Percentiles rank a stretch among this genome's conserved stretches.
Evolutionary conservation across 1,140 invertebrate species (phyloP).

Genomic region (Gonatopus flavifemur): DNA sequence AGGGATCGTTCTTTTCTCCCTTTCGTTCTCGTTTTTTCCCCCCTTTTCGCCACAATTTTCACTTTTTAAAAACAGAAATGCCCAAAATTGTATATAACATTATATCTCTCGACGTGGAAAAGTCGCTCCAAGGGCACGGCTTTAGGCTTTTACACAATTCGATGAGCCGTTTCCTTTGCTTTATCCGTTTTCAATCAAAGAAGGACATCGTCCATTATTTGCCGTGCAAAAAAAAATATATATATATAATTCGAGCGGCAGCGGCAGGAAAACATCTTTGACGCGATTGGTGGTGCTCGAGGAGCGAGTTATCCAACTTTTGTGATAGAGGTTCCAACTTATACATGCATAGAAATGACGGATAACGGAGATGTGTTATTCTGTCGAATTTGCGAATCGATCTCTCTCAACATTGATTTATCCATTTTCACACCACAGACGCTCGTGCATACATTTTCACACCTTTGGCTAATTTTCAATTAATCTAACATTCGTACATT

Average conservation of each 20-base stretch:
- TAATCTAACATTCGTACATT: too few relatives aligned
- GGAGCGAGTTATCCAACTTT: conserved; percentile 13
- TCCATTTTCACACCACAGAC: conserved; percentile 5
- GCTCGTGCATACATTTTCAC: conserved; percentile 12
- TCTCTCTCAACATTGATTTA: conserved; percentile 47
- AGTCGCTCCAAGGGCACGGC: conserved; percentile 9
- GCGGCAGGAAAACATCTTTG: background rate
- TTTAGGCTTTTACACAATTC: too few relatives aligned
- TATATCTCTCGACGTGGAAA: conserved; percentile 23
- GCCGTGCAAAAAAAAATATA: too few relatives aligned
- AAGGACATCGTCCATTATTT: too few relatives aligned
- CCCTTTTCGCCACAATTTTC: conserved; percentile 45
- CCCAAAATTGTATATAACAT: conserved; percentile 35
- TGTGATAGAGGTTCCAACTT: conserved; percentile 37
- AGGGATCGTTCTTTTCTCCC: conserved; percentile 38
- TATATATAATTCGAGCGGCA: too few relatives aligned
- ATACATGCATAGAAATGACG: conserved; percentile 36
- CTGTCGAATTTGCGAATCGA: conserved; percentile 37
- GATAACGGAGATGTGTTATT: conserved; percentile 35
- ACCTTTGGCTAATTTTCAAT: conserved; percentile 2
- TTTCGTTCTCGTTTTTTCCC: conserved; percentile 38
- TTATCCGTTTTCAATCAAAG: too few relatives aligned
- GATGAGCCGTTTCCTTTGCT: too few relatives aligned
- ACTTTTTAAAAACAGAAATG: conserved; percentile 43
- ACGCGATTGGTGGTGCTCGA: background rate